These are phyloP conservation scores for Orthosia gothica DNA, from an alignment of 2,888 invertebrate genomes.

Conservation along the genomic window DNA sequence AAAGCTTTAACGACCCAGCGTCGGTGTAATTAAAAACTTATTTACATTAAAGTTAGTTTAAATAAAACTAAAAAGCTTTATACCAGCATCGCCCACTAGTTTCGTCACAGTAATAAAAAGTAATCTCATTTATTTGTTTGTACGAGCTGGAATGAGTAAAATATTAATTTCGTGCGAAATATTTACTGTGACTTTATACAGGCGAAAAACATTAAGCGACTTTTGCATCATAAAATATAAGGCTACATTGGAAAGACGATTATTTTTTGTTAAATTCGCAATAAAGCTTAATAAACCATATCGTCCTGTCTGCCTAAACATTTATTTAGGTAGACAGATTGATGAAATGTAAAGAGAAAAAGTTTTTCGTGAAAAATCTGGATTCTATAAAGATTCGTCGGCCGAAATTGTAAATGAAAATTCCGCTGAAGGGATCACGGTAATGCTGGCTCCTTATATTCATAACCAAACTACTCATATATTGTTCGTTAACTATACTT, in stretches of 20 bases:
- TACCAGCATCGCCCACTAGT: constrained; percentile 27
- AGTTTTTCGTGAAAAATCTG: constrained; percentile 37
- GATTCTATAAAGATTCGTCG: constrained; percentile 16
- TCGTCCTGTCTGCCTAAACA: constrained; percentile 26
- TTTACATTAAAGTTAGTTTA: constrained; percentile 30
- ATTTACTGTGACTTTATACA: constrained; percentile 40
- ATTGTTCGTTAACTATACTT: constrained; percentile 66
- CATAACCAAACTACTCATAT: constrained; percentile 70
- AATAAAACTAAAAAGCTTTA: constrained; percentile 18
- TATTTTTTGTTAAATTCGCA: constrained; percentile 51
- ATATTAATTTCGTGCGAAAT: constrained; percentile 50
- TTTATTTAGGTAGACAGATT: constrained; percentile 53
- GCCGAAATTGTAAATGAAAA: constrained; percentile 47
- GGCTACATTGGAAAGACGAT: constrained; percentile 27
- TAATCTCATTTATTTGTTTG: constrained; percentile 53
- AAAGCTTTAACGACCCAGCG: constrained; percentile 10
- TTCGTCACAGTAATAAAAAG: constrained; percentile 40
- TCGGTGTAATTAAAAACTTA: constrained; percentile 41
- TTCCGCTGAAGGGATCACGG: constrained; percentile 29
- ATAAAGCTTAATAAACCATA: constrained; percentile 47
- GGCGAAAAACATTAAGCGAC: constrained; percentile 21
- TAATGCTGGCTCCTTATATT: constrained; percentile 56
- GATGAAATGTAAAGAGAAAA: constrained; percentile 49
- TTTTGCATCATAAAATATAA: constrained; percentile 30
- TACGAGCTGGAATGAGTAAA: constrained; percentile 30